Conservation (phyloP, 2,113 vertebrate species). For the Melospiza melodia region DNA sequence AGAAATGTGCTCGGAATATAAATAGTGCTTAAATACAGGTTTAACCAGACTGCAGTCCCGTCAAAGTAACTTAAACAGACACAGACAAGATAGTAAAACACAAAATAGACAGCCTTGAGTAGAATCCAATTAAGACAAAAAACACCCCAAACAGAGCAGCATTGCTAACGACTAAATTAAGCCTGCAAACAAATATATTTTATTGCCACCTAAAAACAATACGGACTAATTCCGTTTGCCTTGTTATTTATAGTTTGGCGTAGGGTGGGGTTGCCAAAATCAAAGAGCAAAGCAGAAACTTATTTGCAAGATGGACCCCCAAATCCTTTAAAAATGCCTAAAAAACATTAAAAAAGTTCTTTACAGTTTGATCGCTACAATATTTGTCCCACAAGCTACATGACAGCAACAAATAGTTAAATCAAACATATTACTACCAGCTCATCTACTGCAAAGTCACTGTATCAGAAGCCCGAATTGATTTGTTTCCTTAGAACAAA, state of each 20-base stretch:
- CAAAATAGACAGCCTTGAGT: constrained; percentile 60
- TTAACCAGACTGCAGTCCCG: constrained; percentile 71
- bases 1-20: constrained; percentile 57
- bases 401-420: constrained; percentile 79
- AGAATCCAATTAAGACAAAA: constrained; percentile 73
- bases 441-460: constrained; percentile 82
- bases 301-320: constrained; percentile 65
- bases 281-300: constrained; percentile 63
- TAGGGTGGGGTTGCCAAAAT: constrained; percentile 68
- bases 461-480: constrained; percentile 82
- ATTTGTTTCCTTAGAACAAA: constrained; percentile 80
- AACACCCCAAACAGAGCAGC: constrained; percentile 31
- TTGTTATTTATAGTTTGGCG: constrained; percentile 62
- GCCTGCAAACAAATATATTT: constrained; percentile 64
- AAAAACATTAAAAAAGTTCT: constrained; percentile 69
- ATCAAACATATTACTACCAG: constrained; percentile 78
- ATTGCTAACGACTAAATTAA: constrained; percentile 66
- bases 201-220: constrained; percentile 47
- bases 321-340: constrained; percentile 63
- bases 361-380: constrained; percentile 48
- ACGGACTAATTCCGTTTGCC: constrained; percentile 37
- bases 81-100: constrained; percentile 65
- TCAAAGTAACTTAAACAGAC: constrained; percentile 75
- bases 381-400: constrained; percentile 57
- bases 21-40: constrained; percentile 59